These are phyloP conservation scores for Calidris pugnax DNA, from an alignment of 2,113 vertebrate species.

Conservation along the genomic window DNA sequence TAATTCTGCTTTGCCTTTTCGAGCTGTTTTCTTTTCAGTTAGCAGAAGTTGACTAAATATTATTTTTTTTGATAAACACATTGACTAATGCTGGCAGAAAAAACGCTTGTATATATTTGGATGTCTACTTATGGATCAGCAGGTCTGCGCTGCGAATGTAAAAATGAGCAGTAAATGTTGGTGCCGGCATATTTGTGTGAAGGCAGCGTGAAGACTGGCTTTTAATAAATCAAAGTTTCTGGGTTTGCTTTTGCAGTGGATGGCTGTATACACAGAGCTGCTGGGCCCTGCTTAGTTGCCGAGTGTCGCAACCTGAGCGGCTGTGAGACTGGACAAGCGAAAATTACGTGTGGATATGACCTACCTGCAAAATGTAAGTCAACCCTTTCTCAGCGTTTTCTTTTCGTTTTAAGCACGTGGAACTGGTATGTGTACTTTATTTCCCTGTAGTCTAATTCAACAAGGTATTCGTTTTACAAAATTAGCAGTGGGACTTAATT, in stretches of 20 bases:
- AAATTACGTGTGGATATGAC: constrained; percentile 95
- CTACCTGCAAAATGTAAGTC: constrained; percentile 96
- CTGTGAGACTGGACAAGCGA: constrained; percentile 94
- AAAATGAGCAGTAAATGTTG: neutral
- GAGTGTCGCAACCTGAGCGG: constrained; percentile 93
- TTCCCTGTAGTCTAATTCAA: neutral
- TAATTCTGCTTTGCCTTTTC: neutral
- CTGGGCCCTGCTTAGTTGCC: constrained; percentile 89
- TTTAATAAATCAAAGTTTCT: neutral
- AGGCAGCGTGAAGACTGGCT: neutral
- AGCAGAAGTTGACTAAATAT: neutral
- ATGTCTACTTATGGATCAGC: neutral
- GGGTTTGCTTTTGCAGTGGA: constrained; percentile 84
- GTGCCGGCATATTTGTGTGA: accelerated
- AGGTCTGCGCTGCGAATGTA: neutral
- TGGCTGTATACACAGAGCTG: constrained; percentile 96
- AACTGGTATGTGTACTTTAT: neutral
- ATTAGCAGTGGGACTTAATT: constrained; percentile 57
- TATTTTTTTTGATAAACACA: neutral
- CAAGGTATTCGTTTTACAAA: constrained; percentile 35
- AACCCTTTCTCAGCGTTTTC: neutral
- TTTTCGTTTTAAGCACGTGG: neutral
- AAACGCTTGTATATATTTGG: neutral
- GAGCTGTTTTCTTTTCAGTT: neutral
- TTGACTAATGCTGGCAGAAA: neutral